These are phyloP conservation scores for Nansenia antarctica DNA, from an alignment of 2,113 vertebrate species.

Conservation along the genomic window DNA sequence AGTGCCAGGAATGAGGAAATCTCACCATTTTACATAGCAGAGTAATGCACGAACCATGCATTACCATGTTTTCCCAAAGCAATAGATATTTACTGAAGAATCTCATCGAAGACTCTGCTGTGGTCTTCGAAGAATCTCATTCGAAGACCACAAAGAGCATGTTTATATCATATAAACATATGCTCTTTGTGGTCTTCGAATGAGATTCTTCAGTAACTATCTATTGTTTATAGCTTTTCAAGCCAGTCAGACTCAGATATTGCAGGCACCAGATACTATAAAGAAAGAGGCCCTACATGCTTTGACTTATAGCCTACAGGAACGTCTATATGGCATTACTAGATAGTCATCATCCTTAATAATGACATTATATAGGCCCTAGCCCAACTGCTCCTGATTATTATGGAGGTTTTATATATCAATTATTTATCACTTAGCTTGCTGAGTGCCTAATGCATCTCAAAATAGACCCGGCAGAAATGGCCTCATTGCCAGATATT, in stretches of 20 bases:
- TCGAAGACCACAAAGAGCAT: too few species aligned
- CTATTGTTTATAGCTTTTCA: not conserved
- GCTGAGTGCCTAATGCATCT: conserved; percentile 63
- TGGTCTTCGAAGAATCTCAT: too few species aligned
- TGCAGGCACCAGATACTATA: not conserved
- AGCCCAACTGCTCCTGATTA: conserved; percentile 22
- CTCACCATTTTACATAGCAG: not conserved
- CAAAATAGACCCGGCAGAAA: conserved; percentile 65
- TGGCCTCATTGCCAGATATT: conserved; percentile 57
- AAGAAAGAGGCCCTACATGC: not conserved
- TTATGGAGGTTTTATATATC: conserved; percentile 48
- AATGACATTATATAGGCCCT: conserved; percentile 27
- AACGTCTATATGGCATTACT: conserved; percentile 18
- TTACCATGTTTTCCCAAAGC: too few species aligned
- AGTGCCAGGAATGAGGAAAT: not conserved
- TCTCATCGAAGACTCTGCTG: too few species aligned
- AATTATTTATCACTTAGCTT: conserved; percentile 71
- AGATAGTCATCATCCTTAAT: conserved; percentile 8
- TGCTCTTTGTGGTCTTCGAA: too few species aligned
- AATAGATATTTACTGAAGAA: too few species aligned
- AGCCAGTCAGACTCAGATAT: not conserved
- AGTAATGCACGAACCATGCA: too few species aligned
- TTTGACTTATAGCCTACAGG: conserved; percentile 3
- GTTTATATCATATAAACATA: too few species aligned
- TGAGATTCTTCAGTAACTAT: too few species aligned